phyloP scores from a whole-genome alignment of 2,888 invertebrate species.

The Theodoxus fluviatilis region DNA sequence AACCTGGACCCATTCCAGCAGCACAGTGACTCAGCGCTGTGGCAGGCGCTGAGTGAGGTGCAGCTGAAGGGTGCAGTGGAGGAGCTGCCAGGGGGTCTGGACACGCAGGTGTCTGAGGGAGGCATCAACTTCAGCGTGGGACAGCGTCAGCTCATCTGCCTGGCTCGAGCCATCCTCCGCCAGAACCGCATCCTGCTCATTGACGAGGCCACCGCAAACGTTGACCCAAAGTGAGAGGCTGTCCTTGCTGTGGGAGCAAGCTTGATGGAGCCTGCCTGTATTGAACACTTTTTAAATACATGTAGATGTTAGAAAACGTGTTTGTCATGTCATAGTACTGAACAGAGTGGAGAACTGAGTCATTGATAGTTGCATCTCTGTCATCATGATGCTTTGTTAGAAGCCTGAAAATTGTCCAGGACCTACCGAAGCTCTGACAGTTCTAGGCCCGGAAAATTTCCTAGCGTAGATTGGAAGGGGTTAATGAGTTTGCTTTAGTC shows the following conservation, averaged over 20 bases:
- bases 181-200: conserved; percentile 62
- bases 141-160: conserved; percentile 49
- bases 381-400: too few species aligned
- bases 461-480: too few species aligned
- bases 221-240: conserved; percentile 54
- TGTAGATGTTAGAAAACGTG: too few species aligned
- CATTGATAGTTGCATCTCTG: too few species aligned
- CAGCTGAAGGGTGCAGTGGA: conserved; percentile 54
- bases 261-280: too few species aligned
- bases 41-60: conserved; percentile 60
- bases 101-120: conserved; percentile 47
- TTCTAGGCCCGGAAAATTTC: too few species aligned
- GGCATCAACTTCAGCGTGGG: conserved; percentile 57
- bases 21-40: conserved; percentile 53
- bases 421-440: too few species aligned
- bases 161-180: conserved; percentile 58
- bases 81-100: conserved; percentile 55
- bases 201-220: conserved; percentile 65
- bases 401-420: too few species aligned
- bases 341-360: too few species aligned
- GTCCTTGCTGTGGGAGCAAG: not conserved
- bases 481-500: too few species aligned
- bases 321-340: too few species aligned
- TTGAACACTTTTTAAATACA: too few species aligned
- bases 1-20: conserved; percentile 63